These are phyloP conservation scores for Ianthella basta DNA, from an alignment of 37 sponge, comb jelly and placozoan genomes.

Conservation along the genomic window DNA sequence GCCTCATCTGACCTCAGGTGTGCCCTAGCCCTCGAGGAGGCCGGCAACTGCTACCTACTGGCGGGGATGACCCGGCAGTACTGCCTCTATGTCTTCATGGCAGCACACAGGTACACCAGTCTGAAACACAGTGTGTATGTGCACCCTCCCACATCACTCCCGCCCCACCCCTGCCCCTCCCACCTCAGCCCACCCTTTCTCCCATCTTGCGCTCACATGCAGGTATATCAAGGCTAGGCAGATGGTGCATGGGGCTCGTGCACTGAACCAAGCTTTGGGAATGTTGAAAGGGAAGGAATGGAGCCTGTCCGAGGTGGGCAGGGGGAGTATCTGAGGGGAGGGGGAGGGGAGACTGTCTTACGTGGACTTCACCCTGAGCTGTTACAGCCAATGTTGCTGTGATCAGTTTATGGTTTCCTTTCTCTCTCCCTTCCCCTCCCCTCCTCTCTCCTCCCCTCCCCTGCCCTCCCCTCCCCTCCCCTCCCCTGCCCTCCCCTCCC, in stretches of 20 bases:
- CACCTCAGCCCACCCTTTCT: background rate
- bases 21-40: constrained; percentile 91
- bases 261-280: constrained; percentile 63
- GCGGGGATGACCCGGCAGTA: constrained; percentile 83
- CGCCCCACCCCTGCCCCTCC: background rate
- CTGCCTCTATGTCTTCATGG: constrained; percentile 87
- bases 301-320: constrained; percentile 78
- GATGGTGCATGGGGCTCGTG: constrained; percentile 56
- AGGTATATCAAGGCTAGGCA: constrained; percentile 31
- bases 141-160: background rate
- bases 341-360: constrained; percentile 3
- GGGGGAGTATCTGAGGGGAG: background rate
- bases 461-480: background rate
- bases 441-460: background rate
- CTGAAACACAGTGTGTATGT: constrained; percentile 57
- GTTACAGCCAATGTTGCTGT: background rate
- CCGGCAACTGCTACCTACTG: constrained; percentile 82
- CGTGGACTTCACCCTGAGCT: no score
- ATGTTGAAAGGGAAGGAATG: constrained; percentile 66
- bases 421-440: background rate
- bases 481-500: background rate
- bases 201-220: no score
- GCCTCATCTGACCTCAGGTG: constrained; percentile 70
- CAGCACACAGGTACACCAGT: constrained; percentile 84
- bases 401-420: background rate